A percentile compares a stretch with the other conserved stretches of the same genome.
phyloP scores from a whole-genome alignment of 2,888 invertebrate species.

The Tolmerus cingulatus region DNA sequence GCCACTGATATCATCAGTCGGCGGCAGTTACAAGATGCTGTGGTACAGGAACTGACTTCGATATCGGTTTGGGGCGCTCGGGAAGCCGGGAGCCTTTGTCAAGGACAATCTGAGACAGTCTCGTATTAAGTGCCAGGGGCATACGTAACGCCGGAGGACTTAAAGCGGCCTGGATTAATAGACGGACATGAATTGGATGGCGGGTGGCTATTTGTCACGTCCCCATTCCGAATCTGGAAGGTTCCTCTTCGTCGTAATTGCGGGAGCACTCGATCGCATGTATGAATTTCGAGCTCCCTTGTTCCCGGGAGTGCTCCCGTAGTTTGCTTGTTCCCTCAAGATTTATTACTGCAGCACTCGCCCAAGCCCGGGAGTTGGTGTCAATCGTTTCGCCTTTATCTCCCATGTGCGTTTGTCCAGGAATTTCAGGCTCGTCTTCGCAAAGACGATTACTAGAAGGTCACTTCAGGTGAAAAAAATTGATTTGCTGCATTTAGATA shows the following conservation, averaged over 20 bases:
- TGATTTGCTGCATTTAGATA: not conserved
- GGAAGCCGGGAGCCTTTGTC: not conserved
- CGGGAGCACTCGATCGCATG: slow-evolving; percentile 14
- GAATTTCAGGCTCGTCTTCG: not conserved
- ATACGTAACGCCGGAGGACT: slow-evolving; percentile 26
- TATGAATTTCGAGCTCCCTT: slow-evolving; percentile 8
- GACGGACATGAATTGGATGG: slow-evolving; percentile 35
- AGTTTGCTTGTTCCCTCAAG: not conserved
- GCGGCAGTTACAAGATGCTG: not conserved
- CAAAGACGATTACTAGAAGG: not conserved
- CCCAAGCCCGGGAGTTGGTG: not conserved
- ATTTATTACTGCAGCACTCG: not conserved
- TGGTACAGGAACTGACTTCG: not conserved
- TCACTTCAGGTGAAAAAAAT: not conserved
- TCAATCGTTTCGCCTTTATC: not conserved
- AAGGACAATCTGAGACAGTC: slow-evolving; percentile 35
- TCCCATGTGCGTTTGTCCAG: not conserved
- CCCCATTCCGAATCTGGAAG: not conserved
- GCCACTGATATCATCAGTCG: slow-evolving; percentile 18
- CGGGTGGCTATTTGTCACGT: slow-evolving; percentile 46
- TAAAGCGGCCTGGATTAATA: slow-evolving; percentile 42
- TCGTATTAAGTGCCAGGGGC: slow-evolving; percentile 34
- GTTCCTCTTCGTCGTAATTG: not conserved
- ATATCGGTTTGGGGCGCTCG: not conserved
- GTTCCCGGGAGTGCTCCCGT: not conserved